Base-by-base conservation (phyloP, 2,888 invertebrate genomes). In the Synanthedon tipuliformis region DNA sequence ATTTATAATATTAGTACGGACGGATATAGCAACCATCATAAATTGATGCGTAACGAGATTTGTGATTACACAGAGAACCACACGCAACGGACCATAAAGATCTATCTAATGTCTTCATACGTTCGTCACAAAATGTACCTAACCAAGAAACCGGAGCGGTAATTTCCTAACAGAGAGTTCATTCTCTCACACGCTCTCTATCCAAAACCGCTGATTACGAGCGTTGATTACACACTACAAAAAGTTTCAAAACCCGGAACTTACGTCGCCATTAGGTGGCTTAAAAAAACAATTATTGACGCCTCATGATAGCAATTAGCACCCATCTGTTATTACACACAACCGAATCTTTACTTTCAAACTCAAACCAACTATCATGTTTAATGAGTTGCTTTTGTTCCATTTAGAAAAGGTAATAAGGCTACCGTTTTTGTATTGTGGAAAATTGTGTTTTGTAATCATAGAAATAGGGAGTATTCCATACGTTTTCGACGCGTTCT, bases 231-330 rank as follows among this genome's bases (percentile, higher is more conserved):
- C 73, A 85, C 77, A 68, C 74, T 65, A 85, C 83, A 87, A 86
- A 87, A 87, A 86, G 81, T 75, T 74, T 76, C 78, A 77, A 75
- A 81, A 75, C 79, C 83, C 85, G 84, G 83, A 85, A 84, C 82
- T 81, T 78, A 73, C 69, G 76, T 77, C 76, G 79, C 77, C 76
- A 78, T 80, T 79, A 78, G 34, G 76, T 75, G 72, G 71, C 74
- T 72, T 23, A 77, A 84, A 84, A 81, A 82, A 84, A 82, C 78
- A 78, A 81, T 83, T 82, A 83, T 82, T 81, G 79, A 81, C 81
- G 80, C 82, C 80, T 80, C 78, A 78, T 81, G 79, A 77, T 80
- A 80, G 81, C 85, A 87, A 87, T 86, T 86, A 85, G 78, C 86
- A 83, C 85, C 84, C 84, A 81, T 81, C 79, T 78, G 80, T 78